Evolutionary conservation across 92 coral and sea anemone species (phyloP), one percentile per base, ranked within the genome.

Genomic region (Scolanthus callimorphus): DNA sequence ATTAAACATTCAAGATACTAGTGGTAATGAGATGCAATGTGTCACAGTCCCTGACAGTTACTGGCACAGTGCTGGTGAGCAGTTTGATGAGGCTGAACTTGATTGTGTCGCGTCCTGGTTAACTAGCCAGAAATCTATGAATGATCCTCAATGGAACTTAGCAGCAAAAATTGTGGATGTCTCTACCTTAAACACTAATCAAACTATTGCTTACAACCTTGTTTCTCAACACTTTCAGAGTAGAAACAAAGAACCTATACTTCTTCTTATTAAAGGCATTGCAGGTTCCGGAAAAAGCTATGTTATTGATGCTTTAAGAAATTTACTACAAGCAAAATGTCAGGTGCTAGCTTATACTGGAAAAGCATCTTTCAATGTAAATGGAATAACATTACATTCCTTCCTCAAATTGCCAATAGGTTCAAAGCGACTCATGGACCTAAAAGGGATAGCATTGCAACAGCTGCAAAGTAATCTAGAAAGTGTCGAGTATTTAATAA

Each of bases 391-490:
- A 59, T 27, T 70, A 57, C 85, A 72, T 41, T 72, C 79, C 25
- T 53, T 72, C 41, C 79, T 62, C n/a, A 72, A 72, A 62, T 41
- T 70, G 20, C 84, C 82, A 27, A 70, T 62, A 56, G 67, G 78
- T 49, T 19, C 71, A 30, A 78, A 77, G 62, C 41, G 84, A 62
- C 84, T 68, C 41, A 45, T 25, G 57, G 85, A 79, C 27, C 31
- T 71, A 41, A 71, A 79, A 79, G 85, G 85, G 25, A 71, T 79
- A 63, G 74, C 85, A 20, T 55, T 63, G 64, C 79, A 71, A 39
- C 85, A 79, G 58, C 80, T 79, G 57, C 75, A 79, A 38, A 50
- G 6, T 51, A 79, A 77, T 54, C 55, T 77, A 11, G 77, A 78
- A 70, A 70, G 70, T 63, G 41, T 69, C 26, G n/a, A 48, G 41